Base-by-base conservation (phyloP, 2,797 vertebrate species). In the Parotocinclus haroldoi region DNA sequence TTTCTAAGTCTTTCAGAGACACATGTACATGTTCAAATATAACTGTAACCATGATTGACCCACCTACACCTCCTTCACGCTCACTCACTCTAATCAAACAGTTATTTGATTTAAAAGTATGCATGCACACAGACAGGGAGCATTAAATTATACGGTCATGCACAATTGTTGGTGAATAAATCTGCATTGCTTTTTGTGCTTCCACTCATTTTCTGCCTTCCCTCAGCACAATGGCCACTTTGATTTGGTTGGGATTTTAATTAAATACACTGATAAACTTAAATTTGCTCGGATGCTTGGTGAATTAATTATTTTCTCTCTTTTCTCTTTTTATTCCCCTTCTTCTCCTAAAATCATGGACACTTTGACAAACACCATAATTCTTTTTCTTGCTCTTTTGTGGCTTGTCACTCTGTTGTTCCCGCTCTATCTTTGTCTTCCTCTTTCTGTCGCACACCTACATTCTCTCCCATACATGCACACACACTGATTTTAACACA, bases 271-370 rank as follows among this genome's bases (percentile, higher is more conserved):
- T 1, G 1, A 48, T 48, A 48, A n/a, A n/a, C 3, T 12, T 58
- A 50, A 49, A 16, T 86, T 88, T 87, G 86, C 86, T 85, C 88
- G 80, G 81, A 91, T 87, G 91, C 84, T 92, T 85, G 86, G 85
- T 89, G 88, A 88, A 93, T 94, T 94, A 92, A 95, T 86, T 81
- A 88, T 89, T 88, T 90, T 89, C 85, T 90, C 90, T 85, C 87
- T 84, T 89, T 87, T 87, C 83, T 84, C 69, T 84, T 64, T 54
- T 58, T 58, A 49, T 12, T 39, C 65, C 19, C 54, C 76, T 81
- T 84, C 74, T 79, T 84, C 75, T 74, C 85, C 54, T 48, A 27
- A 27, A 78, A 77, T 78, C 73, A 83, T 58, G 19, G 27, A 27
- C 27, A 27, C 27, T 27, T 2, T 10, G 37, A 7, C 50, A 55